Conservation (phyloP, 2,888 invertebrate genomes). For the Odontothrips loti region DNA sequence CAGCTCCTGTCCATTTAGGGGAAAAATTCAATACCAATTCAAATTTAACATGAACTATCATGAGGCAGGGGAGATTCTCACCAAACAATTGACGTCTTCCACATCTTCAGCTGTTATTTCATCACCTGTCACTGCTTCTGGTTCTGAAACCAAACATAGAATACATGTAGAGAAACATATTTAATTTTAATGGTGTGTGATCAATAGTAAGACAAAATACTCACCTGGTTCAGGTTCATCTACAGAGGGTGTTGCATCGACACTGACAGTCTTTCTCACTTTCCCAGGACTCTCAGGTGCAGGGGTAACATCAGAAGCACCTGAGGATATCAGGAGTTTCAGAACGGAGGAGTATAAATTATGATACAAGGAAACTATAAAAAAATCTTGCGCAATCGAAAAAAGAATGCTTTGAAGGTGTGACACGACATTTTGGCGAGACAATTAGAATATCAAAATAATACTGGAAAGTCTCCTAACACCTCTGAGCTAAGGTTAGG, state of each 20-base stretch:
- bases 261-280: constrained; percentile 33
- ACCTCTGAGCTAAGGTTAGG: not conserved
- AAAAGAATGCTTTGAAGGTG: not conserved
- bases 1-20: constrained; percentile 53
- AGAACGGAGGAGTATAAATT: not conserved
- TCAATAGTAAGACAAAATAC: constrained; percentile 29
- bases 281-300: not conserved
- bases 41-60: not conserved
- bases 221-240: constrained; percentile 13
- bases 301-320: not conserved
- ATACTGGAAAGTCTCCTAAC: not conserved
- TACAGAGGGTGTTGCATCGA: constrained; percentile 31
- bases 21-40: not conserved
- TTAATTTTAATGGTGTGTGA: constrained; percentile 27
- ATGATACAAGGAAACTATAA: not conserved
- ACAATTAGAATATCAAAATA: not conserved
- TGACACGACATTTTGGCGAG: not conserved
- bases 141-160: constrained; percentile 27
- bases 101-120: constrained; percentile 34
- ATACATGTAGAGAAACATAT: constrained; percentile 27
- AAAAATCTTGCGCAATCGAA: not conserved
- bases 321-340: not conserved
- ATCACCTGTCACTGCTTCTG: constrained; percentile 30
- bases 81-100: constrained; percentile 34
- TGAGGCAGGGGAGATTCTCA: constrained; percentile 7